Percentiles rank a stretch among this genome's conserved stretches.
Evolutionary conservation across 2,113 vertebrate genomes (phyloP).

Genomic region (Craseonycteris thonglongyai): DNA sequence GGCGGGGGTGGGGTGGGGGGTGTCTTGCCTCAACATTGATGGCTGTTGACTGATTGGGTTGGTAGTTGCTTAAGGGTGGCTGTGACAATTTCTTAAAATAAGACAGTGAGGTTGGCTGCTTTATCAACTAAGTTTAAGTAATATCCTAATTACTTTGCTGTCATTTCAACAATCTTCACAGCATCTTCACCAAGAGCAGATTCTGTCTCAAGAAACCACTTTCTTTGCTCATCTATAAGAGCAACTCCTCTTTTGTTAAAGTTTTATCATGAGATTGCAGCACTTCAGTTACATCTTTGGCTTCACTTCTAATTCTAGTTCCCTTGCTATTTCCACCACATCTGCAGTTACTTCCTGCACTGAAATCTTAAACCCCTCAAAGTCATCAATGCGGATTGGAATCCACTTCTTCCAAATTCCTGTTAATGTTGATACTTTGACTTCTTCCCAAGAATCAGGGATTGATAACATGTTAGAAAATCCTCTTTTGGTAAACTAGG

Average conservation of each 20-base stretch:
- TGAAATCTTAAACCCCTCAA: neutral
- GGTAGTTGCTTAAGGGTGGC: neutral
- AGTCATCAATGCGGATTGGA: neutral
- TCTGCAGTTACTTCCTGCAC: neutral
- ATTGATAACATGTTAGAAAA: no score
- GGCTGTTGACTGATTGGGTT: neutral
- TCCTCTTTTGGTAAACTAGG: no score
- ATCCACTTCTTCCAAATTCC: neutral
- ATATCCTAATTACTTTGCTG: neutral
- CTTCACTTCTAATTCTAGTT: neutral
- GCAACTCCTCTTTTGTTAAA: neutral
- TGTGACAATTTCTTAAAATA: neutral
- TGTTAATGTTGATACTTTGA: neutral
- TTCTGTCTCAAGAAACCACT: neutral
- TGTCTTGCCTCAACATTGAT: neutral
- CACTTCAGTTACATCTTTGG: neutral
- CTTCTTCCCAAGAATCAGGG: neutral
- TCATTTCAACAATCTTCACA: neutral
- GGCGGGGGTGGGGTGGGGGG: no score
- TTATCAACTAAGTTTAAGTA: neutral
- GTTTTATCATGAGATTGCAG: neutral
- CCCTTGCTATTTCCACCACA: neutral
- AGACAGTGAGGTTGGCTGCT: neutral
- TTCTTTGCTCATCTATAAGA: neutral
- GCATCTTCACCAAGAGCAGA: neutral